phyloP scores from a whole-genome alignment of 2,888 invertebrate species.

The Acanthosoma haemorrhoidale region DNA sequence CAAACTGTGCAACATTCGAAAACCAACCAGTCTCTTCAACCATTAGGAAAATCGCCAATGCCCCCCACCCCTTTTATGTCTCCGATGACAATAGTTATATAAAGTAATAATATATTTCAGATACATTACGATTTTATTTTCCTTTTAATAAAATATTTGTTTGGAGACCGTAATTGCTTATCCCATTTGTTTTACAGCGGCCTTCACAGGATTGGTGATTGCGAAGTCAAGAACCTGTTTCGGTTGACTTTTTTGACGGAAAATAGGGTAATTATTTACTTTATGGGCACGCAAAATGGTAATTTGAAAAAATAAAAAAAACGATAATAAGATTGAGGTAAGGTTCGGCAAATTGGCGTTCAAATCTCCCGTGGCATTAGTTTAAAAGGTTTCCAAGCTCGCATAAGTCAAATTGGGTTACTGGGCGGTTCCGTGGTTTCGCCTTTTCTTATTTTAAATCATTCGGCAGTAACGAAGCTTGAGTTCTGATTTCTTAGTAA shows the following conservation, averaged over 20 bases:
- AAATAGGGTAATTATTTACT: background rate
- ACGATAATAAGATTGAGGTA: background rate
- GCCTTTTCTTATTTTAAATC: background rate
- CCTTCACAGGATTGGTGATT: background rate
- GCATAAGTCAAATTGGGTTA: background rate
- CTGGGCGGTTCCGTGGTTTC: background rate
- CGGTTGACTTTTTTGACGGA: background rate
- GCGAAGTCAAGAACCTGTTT: background rate
- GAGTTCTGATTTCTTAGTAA: no score
- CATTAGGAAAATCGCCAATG: no score
- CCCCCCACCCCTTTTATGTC: no score
- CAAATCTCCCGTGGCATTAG: no score
- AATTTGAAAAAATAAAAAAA: slow-evolving; percentile 1
- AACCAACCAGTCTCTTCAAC: no score
- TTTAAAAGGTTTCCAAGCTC: background rate
- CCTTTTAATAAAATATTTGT: no score
- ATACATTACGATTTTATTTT: no score
- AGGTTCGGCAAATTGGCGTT: background rate
- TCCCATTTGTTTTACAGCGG: background rate
- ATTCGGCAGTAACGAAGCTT: no score
- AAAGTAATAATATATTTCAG: no score
- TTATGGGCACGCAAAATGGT: background rate
- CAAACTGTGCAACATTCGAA: no score
- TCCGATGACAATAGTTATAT: no score
- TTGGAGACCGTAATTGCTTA: no score